These are phyloP conservation scores for Amphipoea oculea DNA, from an alignment of 2,888 invertebrate species.

Conservation along the genomic window DNA sequence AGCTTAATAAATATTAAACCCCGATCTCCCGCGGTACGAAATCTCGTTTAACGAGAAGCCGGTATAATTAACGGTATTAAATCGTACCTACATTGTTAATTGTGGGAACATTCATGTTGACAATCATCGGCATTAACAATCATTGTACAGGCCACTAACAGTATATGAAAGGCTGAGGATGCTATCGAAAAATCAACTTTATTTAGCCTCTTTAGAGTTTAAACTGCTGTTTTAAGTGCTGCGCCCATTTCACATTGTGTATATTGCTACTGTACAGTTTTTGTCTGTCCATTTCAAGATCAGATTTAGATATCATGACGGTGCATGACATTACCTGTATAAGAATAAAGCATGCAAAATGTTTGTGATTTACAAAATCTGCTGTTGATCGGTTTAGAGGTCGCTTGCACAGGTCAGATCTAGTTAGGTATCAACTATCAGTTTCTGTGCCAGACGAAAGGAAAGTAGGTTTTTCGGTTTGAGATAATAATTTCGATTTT, in stretches of 20 bases:
- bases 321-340: constrained; percentile 31
- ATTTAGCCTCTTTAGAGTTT: neutral
- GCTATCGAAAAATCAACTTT: constrained; percentile 25
- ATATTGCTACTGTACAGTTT: constrained; percentile 51
- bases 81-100: constrained; percentile 65
- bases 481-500: neutral
- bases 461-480: constrained; percentile 2
- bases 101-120: constrained; percentile 67
- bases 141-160: constrained; percentile 47
- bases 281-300: constrained; percentile 44
- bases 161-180: constrained; percentile 6
- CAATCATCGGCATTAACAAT: constrained; percentile 61
- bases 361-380: constrained; percentile 18
- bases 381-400: neutral
- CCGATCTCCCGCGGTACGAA: constrained; percentile 27
- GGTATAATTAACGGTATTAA: constrained; percentile 73
- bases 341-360: constrained; percentile 21
- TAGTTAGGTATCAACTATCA: neutral
- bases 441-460: neutral
- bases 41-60: constrained; percentile 62
- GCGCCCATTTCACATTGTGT: constrained; percentile 25
- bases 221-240: constrained; percentile 11
- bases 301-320: constrained; percentile 47
- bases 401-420: neutral
- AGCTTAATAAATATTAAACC: constrained; percentile 51